Conservation (phyloP, 2,888 invertebrate genomes). For the Melieria omissa region DNA sequence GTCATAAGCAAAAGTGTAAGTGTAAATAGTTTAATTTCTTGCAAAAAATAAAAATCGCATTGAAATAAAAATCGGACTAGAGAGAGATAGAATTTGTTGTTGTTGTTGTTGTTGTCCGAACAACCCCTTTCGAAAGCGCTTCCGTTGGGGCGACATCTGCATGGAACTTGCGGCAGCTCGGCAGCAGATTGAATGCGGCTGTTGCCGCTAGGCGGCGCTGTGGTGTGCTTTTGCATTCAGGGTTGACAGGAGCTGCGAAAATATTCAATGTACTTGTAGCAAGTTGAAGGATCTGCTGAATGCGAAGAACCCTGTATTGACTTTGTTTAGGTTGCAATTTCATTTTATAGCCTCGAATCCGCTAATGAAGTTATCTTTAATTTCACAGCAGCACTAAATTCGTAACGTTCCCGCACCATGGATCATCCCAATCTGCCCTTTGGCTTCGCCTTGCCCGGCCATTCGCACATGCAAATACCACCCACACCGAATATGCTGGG, state of each 20-base stretch:
- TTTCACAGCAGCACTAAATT: not conserved
- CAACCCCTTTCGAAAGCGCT: too few species aligned
- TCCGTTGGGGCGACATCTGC: not conserved
- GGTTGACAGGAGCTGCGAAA: not conserved
- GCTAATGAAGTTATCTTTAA: not conserved
- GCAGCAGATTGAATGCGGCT: not conserved
- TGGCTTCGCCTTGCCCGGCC: constrained; percentile 63
- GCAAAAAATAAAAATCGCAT: too few species aligned
- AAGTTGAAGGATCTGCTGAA: too few species aligned
- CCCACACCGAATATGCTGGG: constrained; percentile 60
- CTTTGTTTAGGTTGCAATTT: too few species aligned
- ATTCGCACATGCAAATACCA: constrained; percentile 61
- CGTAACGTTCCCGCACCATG: constrained; percentile 48
- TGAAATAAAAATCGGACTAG: too few species aligned
- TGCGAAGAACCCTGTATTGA: too few species aligned
- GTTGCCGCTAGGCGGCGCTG: constrained; percentile 1
- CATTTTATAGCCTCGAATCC: too few species aligned
- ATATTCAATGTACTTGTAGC: too few species aligned
- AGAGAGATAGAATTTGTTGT: too few species aligned
- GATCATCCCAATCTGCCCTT: constrained; percentile 64
- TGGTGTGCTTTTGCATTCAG: not conserved
- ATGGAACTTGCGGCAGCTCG: not conserved
- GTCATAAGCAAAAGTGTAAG: too few species aligned
- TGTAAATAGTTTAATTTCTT: too few species aligned
- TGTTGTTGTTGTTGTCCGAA: too few species aligned